Evolutionary conservation across 2,113 vertebrate genomes (phyloP).

Genomic region (Xerus inauris): DNA sequence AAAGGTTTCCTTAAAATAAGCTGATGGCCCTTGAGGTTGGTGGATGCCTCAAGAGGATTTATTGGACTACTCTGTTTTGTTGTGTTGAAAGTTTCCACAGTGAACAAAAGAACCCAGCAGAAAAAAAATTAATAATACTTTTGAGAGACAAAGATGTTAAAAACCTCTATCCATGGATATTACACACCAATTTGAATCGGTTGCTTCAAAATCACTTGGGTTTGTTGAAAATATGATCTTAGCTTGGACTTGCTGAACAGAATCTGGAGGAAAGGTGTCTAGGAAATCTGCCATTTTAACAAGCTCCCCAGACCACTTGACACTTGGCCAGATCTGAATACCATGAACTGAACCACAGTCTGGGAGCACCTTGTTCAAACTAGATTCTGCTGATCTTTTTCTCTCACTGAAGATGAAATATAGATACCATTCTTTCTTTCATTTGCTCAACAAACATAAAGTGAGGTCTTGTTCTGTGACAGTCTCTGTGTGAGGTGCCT

Average conservation of each 20-base stretch:
- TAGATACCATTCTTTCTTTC: not conserved
- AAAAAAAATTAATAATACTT: not conserved
- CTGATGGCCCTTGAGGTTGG: not conserved
- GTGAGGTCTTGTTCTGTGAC: not conserved
- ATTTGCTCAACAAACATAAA: not conserved
- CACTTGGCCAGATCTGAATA: not conserved
- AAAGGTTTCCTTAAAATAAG: conserved; percentile 27
- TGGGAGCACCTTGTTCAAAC: not conserved
- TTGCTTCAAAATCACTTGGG: not conserved
- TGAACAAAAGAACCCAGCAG: not conserved
- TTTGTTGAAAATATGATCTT: not conserved
- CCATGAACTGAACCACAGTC: not conserved
- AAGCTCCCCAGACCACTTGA: not conserved
- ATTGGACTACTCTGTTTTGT: not conserved
- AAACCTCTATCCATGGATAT: not conserved
- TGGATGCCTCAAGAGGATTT: not conserved
- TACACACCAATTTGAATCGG: not conserved
- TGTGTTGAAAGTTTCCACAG: not conserved
- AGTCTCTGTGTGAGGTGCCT: not conserved
- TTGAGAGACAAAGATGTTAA: not conserved
- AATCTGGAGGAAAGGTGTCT: not conserved
- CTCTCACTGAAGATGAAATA: not conserved
- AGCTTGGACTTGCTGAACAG: not conserved
- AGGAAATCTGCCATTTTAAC: not conserved
- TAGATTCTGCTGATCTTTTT: not conserved